Evolutionary conservation across 2,888 invertebrate genomes (phyloP), one percentile per base, ranked within the genome.

Genomic region (Xanthorhoe designata): DNA sequence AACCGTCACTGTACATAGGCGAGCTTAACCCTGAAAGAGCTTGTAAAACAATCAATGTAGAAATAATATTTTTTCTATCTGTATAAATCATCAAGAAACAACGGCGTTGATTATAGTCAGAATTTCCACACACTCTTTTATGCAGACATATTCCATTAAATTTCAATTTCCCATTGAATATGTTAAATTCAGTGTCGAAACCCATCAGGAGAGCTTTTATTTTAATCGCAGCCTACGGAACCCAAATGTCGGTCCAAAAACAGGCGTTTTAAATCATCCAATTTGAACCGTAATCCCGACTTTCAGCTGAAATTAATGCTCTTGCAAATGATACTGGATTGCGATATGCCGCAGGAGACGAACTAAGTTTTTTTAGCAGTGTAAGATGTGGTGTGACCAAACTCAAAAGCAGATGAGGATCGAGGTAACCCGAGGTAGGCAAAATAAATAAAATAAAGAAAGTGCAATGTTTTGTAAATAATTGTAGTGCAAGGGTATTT

Each of bases 261-360:
- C 66, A 76, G 61, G 19, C 68, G 42, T 77, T 78, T 77, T 74
- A 78, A 81, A 80, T 81, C 76, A 76, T 79, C 79, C 81, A 82
- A 82, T 83, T 81, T 78, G 71, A 59, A 58, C 54, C 57, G 73
- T 81, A 81, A 83, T 81, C 80, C 80, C 49, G 74, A 79, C 80
- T 74, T 42, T 77, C 55, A 69, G 55, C 53, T 49, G 70, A 75
- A 79, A 79, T 81, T 79, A 79, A 79, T 75, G 54, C 15, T 49
- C 52, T 68, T 24, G 49, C 59, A 61, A 32, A 58, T 19, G 61
- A 53, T 0, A n/a, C 2, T n/a, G 35, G 5, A 10, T 45, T 15
- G 61, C 10, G 59, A 7, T 18, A 49, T 24, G 54, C 19, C 18
- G 60, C 53, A 47, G 13, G 6, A 45, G 18, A 50, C 10, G 18